Conservation (phyloP, 2,888 invertebrate species). For the Tinea pellionella region DNA sequence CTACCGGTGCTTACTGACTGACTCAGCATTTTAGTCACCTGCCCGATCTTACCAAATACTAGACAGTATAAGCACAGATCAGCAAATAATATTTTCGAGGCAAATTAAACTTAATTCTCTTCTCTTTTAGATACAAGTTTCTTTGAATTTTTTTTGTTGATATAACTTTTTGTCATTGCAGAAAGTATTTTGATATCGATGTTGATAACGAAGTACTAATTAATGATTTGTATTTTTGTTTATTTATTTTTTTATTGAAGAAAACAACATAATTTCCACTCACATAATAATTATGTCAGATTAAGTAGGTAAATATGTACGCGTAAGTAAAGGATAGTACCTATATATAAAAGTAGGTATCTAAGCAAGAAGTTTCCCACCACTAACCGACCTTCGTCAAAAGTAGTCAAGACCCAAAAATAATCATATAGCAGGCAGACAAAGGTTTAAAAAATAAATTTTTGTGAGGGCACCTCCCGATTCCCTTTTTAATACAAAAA, state of each 20-base stretch:
- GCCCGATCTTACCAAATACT: conserved; percentile 26
- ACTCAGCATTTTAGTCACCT: conserved; percentile 62
- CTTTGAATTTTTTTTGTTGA: neutral
- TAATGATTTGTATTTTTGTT: neutral
- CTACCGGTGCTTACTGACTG: conserved; percentile 62
- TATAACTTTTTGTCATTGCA: neutral
- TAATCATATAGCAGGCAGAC: conserved; percentile 45
- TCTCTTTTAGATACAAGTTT: neutral
- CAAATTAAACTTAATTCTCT: neutral
- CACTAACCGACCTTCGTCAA: conserved; percentile 57
- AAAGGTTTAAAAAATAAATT: conserved; percentile 21
- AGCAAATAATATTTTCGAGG: neutral
- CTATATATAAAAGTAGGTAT: neutral
- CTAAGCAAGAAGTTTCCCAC: conserved; percentile 7
- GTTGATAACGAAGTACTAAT: neutral
- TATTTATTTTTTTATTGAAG: neutral
- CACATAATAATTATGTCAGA: neutral
- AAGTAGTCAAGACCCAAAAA: conserved; percentile 59
- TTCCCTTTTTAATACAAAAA: conserved; percentile 54
- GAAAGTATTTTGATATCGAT: neutral
- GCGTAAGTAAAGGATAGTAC: neutral
- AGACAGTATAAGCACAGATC: too few relatives aligned
- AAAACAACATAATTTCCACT: too few relatives aligned
- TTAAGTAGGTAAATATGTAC: neutral
- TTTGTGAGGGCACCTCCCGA: conserved; percentile 14